These are phyloP conservation scores for Acanthococcus lagerstroemiae DNA, from an alignment of 2,888 invertebrate species.

Conservation along the genomic window DNA sequence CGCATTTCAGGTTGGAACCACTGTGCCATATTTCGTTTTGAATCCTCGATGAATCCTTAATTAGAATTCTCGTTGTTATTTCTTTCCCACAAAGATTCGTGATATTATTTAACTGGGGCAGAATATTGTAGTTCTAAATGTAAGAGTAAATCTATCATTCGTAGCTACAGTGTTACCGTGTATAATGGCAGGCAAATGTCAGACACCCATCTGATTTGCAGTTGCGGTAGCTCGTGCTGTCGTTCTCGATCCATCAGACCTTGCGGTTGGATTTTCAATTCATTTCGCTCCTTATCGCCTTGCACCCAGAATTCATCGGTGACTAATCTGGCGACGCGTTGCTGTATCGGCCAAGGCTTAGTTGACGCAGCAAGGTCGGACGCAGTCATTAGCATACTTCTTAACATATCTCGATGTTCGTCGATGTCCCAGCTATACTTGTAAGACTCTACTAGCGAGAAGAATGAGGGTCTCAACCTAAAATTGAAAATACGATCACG, in stretches of 20 bases:
- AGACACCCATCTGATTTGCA: constrained; percentile 45
- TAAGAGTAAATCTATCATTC: too few relatives aligned
- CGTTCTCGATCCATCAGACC: constrained; percentile 51
- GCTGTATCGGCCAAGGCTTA: constrained; percentile 51
- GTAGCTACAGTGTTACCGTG: constrained; percentile 42
- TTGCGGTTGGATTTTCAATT: constrained; percentile 46
- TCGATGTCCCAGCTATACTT: constrained; percentile 43
- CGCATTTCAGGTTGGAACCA: too few relatives aligned
- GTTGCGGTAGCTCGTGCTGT: constrained; percentile 48
- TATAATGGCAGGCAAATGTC: constrained; percentile 45
- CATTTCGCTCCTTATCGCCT: constrained; percentile 46
- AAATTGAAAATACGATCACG: background rate
- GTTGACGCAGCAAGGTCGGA: constrained; percentile 51
- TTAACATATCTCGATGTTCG: constrained; percentile 43
- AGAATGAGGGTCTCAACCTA: constrained; percentile 42
- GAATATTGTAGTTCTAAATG: too few relatives aligned
- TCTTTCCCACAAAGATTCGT: too few relatives aligned
- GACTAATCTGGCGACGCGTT: constrained; percentile 46
- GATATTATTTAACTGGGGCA: too few relatives aligned
- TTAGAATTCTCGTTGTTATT: too few relatives aligned
- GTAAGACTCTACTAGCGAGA: constrained; percentile 43
- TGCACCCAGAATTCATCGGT: constrained; percentile 48
- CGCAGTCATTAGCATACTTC: constrained; percentile 49
- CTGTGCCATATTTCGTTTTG: too few relatives aligned
- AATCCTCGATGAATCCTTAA: too few relatives aligned